Evolutionary conservation across 2,888 invertebrate genomes (phyloP).

Genomic region (Epistrophella euchroma): DNA sequence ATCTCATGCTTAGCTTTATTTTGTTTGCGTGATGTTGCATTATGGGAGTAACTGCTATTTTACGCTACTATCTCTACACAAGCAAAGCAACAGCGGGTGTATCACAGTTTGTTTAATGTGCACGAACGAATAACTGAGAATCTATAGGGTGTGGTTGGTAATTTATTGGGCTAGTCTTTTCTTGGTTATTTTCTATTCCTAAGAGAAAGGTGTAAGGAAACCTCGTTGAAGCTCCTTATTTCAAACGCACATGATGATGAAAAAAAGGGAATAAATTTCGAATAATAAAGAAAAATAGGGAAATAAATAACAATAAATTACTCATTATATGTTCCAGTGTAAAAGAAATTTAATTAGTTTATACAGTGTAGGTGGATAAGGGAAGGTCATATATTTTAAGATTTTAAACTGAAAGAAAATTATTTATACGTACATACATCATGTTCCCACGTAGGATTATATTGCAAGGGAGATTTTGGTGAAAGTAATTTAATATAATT

Average conservation of each 20-base stretch:
- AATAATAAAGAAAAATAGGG: constrained; percentile 35
- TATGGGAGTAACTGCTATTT: background rate
- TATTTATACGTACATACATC: too few species aligned
- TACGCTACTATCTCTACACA: background rate
- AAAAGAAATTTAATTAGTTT: constrained; percentile 22
- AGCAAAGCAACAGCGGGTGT: constrained; percentile 15
- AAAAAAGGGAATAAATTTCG: constrained; percentile 10
- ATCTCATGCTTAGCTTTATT: constrained; percentile 2
- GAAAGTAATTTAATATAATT: too few species aligned
- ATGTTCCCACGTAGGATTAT: too few species aligned
- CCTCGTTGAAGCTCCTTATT: background rate
- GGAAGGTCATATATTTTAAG: background rate
- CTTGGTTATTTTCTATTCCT: background rate
- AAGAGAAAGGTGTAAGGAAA: background rate
- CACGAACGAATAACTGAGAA: constrained; percentile 29
- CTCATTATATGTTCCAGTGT: background rate
- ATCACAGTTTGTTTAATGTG: constrained; percentile 39
- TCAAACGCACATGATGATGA: background rate
- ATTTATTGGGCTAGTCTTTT: constrained; percentile 53
- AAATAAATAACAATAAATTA: constrained; percentile 31
- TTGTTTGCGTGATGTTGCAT: constrained; percentile 42
- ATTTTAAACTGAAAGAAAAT: background rate
- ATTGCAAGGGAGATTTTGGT: too few species aligned
- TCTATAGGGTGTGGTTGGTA: constrained; percentile 60
- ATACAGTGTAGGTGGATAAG: background rate